These are phyloP conservation scores for Coregonus clupeaformis DNA, from an alignment of 2,113 vertebrate genomes.

Conservation along the genomic window DNA sequence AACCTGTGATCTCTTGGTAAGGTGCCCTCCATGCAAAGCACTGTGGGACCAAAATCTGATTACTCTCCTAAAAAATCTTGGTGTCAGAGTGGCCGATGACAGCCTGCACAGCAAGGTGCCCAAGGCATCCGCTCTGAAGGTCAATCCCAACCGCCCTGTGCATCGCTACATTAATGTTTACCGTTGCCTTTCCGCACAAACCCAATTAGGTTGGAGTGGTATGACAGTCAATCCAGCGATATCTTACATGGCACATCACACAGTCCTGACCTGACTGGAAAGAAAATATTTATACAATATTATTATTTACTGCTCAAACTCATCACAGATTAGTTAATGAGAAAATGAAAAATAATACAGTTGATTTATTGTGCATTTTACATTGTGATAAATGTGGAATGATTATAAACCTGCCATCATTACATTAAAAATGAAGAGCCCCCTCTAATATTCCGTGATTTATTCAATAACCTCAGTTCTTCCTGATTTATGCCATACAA, in stretches of 20 bases:
- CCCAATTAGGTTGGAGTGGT: constrained; percentile 69
- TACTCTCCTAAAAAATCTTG: constrained; percentile 43
- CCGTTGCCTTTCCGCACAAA: constrained; percentile 67
- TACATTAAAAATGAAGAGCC: constrained; percentile 61
- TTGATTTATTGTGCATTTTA: constrained; percentile 62
- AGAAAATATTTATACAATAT: constrained; percentile 51
- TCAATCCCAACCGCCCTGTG: constrained; percentile 67
- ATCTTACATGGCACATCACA: constrained; percentile 36
- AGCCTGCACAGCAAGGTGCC: constrained; percentile 62
- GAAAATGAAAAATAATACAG: constrained; percentile 48
- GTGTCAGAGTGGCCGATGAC: constrained; percentile 49
- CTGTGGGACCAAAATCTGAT: constrained; percentile 54
- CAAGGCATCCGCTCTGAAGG: constrained; percentile 71
- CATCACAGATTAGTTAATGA: constrained; percentile 39
- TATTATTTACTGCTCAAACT: constrained; percentile 51
- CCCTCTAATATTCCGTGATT: constrained; percentile 63
- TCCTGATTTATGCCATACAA: constrained; percentile 59
- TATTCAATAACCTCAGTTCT: constrained; percentile 59
- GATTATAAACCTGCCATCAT: constrained; percentile 69
- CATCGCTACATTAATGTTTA: constrained; percentile 69
- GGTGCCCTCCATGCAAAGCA: constrained; percentile 63
- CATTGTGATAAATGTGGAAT: constrained; percentile 60
- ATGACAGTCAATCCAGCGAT: constrained; percentile 55
- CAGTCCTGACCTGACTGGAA: constrained; percentile 54
- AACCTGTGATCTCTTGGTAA: constrained; percentile 61